phyloP scores from a whole-genome alignment of 2,888 invertebrate species.

The Eristalis tenax region DNA sequence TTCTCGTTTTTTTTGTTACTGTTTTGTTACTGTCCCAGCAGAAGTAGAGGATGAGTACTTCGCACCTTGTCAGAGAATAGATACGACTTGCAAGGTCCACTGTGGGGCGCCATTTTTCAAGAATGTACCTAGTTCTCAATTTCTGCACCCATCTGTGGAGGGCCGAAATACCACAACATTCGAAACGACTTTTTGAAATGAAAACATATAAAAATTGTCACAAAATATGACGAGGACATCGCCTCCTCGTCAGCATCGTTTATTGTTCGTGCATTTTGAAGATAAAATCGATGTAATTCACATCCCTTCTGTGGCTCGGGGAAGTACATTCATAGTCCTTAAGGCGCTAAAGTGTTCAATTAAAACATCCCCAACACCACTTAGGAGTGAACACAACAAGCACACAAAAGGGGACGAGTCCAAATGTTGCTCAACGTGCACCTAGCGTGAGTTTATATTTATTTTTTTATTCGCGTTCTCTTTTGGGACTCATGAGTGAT shows the following conservation, averaged over 20 bases:
- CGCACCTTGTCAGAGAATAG: background rate
- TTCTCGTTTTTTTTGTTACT: background rate
- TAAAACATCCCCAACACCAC: conserved; percentile 5
- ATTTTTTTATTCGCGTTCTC: background rate
- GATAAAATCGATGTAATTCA: background rate
- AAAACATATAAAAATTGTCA: background rate
- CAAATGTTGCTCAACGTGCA: conserved; percentile 45
- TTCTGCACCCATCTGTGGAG: background rate
- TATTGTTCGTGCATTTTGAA: background rate
- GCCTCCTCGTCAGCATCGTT: background rate
- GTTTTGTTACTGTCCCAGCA: too few species aligned
- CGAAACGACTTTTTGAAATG: background rate
- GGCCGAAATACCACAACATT: background rate
- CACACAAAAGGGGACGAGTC: background rate
- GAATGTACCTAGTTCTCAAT: background rate
- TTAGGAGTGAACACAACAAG: background rate
- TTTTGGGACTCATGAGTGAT: conserved; percentile 2
- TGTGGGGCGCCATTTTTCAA: background rate
- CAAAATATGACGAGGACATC: background rate
- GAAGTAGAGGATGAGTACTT: too few species aligned
- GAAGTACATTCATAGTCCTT: background rate
- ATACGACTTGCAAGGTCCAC: background rate
- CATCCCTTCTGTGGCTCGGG: background rate
- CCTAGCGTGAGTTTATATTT: background rate
- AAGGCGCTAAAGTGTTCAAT: background rate